phyloP scores from a whole-genome alignment of 2,797 vertebrate genomes.

The Crenuchus spilurus region DNA sequence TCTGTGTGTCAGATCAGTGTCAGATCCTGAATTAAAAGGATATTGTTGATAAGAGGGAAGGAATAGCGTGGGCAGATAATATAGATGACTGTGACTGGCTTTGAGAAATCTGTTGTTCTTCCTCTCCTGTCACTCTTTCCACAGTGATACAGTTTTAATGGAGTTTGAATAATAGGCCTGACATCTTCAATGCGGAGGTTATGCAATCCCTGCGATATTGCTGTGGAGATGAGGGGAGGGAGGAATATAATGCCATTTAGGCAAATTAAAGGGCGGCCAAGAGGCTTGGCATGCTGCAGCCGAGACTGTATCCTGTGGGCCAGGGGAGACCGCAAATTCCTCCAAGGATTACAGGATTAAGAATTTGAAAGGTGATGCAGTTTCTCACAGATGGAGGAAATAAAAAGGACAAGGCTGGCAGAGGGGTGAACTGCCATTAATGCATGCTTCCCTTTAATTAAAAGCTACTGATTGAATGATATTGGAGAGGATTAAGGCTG shows the following conservation, averaged over 20 bases:
- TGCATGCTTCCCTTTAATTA: conserved; percentile 83
- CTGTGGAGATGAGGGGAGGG: conserved; percentile 34
- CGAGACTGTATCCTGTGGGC: conserved; percentile 68
- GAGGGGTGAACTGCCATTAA: conserved; percentile 68
- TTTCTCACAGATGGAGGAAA: conserved; percentile 80
- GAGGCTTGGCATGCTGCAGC: conserved; percentile 66
- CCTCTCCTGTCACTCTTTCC: conserved; percentile 25
- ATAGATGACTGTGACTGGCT: conserved; percentile 21
- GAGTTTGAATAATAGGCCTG: conserved; percentile 49
- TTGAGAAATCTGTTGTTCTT: conserved; percentile 48
- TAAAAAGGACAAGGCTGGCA: conserved; percentile 70
- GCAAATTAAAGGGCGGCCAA: conserved; percentile 61
- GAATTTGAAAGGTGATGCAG: conserved; percentile 84
- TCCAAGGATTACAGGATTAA: conserved; percentile 87
- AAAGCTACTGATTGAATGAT: conserved; percentile 86
- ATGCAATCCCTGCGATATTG: conserved; percentile 49
- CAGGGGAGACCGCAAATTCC: conserved; percentile 82
- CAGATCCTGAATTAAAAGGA: conserved; percentile 34
- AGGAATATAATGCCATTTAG: conserved; percentile 60
- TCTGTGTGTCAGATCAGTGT: conserved; percentile 23
- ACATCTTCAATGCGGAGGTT: conserved; percentile 51
- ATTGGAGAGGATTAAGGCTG: conserved; percentile 84
- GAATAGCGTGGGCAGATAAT: conserved; percentile 41
- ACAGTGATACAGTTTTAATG: conserved; percentile 41
- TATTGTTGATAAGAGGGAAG: conserved; percentile 40